Evolutionary conservation across 2,888 invertebrate species (phyloP).

Genomic region (Eudemis profundana): DNA sequence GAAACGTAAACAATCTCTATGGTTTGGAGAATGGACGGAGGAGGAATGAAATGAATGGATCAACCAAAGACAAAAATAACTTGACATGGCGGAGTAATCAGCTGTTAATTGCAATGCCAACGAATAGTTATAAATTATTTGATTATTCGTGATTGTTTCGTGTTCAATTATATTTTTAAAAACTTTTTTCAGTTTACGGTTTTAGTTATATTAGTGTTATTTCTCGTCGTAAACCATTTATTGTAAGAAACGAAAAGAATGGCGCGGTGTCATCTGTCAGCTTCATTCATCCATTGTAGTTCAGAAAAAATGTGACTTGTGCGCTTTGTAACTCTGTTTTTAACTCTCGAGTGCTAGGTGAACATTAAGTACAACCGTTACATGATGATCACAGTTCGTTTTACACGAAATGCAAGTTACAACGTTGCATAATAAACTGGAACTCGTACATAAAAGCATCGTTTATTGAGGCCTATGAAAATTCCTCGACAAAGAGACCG

Average conservation of each 20-base stretch:
- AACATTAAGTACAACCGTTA: constrained; percentile 64
- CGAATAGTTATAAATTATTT: constrained; percentile 64
- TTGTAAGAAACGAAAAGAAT: constrained; percentile 64
- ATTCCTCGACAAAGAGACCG: constrained; percentile 76
- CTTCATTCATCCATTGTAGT: constrained; percentile 81
- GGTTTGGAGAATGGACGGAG: constrained; percentile 24
- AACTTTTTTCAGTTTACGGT: constrained; percentile 49
- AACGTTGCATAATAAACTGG: constrained; percentile 54
- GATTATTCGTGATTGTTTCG: constrained; percentile 52
- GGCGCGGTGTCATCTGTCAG: constrained; percentile 84
- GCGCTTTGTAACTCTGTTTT: constrained; percentile 76
- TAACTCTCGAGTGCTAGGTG: constrained; percentile 68
- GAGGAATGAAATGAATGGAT: constrained; percentile 45
- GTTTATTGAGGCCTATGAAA: constrained; percentile 64
- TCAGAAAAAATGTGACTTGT: constrained; percentile 83
- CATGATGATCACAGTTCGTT: constrained; percentile 62
- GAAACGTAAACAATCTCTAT: constrained; percentile 18
- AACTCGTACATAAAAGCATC: constrained; percentile 54
- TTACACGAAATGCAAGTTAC: constrained; percentile 55
- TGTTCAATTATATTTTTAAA: constrained; percentile 49
- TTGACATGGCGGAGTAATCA: constrained; percentile 83
- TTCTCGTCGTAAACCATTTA: constrained; percentile 49
- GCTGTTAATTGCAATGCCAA: constrained; percentile 81
- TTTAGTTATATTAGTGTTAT: constrained; percentile 48
- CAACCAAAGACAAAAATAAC: constrained; percentile 54